These are phyloP conservation scores for Lasioglossum malachurum DNA, from an alignment of 2,888 invertebrate species.

Conservation along the genomic window DNA sequence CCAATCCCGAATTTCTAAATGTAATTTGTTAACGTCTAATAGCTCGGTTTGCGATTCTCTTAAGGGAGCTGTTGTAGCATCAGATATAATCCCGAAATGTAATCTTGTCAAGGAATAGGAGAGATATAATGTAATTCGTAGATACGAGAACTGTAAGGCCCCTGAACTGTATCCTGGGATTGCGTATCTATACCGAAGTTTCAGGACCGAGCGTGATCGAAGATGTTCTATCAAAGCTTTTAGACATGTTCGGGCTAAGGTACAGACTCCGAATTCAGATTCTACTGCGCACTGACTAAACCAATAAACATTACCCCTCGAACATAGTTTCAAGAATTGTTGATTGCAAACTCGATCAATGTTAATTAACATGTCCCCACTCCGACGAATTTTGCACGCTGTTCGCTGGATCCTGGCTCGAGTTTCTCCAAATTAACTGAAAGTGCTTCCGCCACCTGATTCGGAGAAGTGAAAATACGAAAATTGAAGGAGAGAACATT, in stretches of 20 bases:
- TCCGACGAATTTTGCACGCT: not conserved
- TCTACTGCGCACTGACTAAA: not conserved
- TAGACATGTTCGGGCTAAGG: slow-evolving; percentile 29
- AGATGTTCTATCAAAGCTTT: slow-evolving; percentile 34
- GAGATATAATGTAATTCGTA: slow-evolving; percentile 50
- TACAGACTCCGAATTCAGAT: not conserved
- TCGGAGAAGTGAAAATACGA: not conserved
- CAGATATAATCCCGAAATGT: slow-evolving; percentile 35
- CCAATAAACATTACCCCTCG: not conserved
- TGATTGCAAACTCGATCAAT: not conserved
- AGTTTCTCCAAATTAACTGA: not conserved
- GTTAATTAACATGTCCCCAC: not conserved
- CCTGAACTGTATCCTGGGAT: slow-evolving; percentile 33
- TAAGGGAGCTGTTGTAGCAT: slow-evolving; percentile 28
- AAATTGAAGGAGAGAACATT: too few species aligned
- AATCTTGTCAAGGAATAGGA: slow-evolving; percentile 37
- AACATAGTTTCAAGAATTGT: slow-evolving; percentile 4
- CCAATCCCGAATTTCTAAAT: not conserved
- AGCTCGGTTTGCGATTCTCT: slow-evolving; percentile 19
- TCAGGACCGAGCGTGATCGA: slow-evolving; percentile 32
- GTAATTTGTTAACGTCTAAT: slow-evolving; percentile 8
- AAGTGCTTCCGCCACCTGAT: not conserved
- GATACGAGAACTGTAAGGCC: slow-evolving; percentile 43
- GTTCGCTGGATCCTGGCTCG: not conserved
- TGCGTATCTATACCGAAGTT: slow-evolving; percentile 44